Evolutionary conservation across 1,140 invertebrate genomes (phyloP).

Genomic region (Drosophila bipectinata): DNA sequence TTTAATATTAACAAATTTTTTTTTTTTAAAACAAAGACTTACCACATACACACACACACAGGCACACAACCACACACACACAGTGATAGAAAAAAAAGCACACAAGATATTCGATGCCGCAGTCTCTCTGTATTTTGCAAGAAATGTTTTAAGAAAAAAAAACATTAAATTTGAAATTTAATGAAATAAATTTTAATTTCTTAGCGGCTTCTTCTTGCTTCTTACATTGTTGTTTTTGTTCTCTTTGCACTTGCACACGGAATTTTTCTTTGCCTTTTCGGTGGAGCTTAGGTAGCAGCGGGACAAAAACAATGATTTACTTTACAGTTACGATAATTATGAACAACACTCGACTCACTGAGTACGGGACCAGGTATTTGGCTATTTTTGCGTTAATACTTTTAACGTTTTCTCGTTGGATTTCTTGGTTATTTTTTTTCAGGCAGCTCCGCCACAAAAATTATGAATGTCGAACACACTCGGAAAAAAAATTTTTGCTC

Average conservation of each 20-base stretch:
- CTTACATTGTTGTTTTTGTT: neutral
- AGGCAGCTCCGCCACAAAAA: slow-evolving; percentile 57
- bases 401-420: slow-evolving; percentile 10
- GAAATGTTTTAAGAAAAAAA: neutral
- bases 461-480: slow-evolving; percentile 67
- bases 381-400: neutral
- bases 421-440: slow-evolving; percentile 21
- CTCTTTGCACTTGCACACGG: neutral
- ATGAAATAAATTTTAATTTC: neutral
- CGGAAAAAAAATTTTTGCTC: slow-evolving; percentile 59
- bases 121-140: no score
- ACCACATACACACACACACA: slow-evolving; percentile 22
- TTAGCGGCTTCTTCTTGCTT: neutral
- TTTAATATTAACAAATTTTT: neutral
- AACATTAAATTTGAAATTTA: neutral
- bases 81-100: slow-evolving; percentile 12
- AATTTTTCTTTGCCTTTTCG: neutral
- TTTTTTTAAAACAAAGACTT: neutral
- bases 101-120: neutral
- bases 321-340: neutral
- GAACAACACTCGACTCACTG: slow-evolving; percentile 23
- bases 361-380: slow-evolving; percentile 5
- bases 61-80: neutral
- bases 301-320: slow-evolving; percentile 1
- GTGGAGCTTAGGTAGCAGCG: neutral